These are phyloP conservation scores for Aphaenogaster rudis DNA, from an alignment of 1,140 invertebrate genomes.

Conservation along the genomic window DNA sequence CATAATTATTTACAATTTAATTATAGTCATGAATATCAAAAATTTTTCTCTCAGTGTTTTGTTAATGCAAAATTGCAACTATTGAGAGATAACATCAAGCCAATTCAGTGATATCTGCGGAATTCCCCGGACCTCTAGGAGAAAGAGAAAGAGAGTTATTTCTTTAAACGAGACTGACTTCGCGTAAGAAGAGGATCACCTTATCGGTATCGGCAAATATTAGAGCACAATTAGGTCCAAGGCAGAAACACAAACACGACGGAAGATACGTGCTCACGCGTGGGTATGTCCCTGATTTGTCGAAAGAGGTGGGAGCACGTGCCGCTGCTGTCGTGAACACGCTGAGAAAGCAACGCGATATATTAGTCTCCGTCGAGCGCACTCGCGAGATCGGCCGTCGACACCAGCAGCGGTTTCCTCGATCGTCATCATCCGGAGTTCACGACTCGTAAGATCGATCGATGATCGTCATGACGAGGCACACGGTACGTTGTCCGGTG, in stretches of 20 bases:
- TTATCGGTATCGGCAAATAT: constrained; percentile 3
- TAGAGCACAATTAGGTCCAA: constrained; percentile 7
- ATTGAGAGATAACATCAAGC: not conserved
- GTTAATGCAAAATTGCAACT: not conserved
- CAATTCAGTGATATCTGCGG: not conserved
- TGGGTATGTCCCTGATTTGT: constrained; percentile 56
- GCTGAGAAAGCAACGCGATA: constrained; percentile 60
- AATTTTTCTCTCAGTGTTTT: too few relatives aligned
- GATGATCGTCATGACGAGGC: constrained; percentile 41
- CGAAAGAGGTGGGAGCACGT: constrained; percentile 69
- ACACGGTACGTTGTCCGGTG: constrained; percentile 56
- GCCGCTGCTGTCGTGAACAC: constrained; percentile 33
- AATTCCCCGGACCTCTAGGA: not conserved
- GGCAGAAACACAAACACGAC: constrained; percentile 7
- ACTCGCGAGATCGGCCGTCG: constrained; percentile 62
- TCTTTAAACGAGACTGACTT: not conserved
- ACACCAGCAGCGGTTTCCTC: constrained; percentile 39
- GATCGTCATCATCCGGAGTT: constrained; percentile 18
- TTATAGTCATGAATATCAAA: too few relatives aligned
- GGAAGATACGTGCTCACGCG: not conserved
- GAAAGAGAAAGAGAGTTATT: not conserved
- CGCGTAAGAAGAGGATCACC: not conserved
- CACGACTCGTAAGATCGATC: not conserved
- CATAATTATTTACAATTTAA: too few relatives aligned
- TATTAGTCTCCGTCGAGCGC: constrained; percentile 67